Evolutionary conservation across 92 coral and sea anemone genomes (phyloP), one percentile per base, ranked within the genome.

Genomic region (Porites evermanni): DNA sequence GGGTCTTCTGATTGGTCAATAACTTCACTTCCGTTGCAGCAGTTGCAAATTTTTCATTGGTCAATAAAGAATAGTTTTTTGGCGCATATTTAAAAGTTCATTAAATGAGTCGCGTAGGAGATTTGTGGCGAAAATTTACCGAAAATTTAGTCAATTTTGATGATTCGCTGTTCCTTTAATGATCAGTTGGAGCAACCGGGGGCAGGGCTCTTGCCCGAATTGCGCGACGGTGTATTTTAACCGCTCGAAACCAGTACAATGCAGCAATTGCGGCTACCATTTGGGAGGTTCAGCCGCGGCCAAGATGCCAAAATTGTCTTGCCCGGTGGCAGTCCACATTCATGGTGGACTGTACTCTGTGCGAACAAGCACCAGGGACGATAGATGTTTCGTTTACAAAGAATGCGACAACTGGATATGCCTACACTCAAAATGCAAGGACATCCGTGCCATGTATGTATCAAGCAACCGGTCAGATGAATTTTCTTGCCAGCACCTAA

Each of bases 351-450:
- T 84, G 52, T 75, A 32, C 20, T 75, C 83, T 12, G 87, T 83
- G 24, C 24, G 47, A n/a, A 82, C 82, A 61, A 75, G 88, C 53
- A 8, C 83, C 12, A 75, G 70, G 60, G 82, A 84, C 21, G 88
- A 84, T 24, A 61, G 88, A 1, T 84, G 76, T 54, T 66, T 84
- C 8, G 83, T 84, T 14, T 67, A 60, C 52, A 64, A 8, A 61
- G 83, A 84, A 14, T 69, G 72, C 21, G 13, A 20, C 8, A 5
- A 23, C 23, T 26, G 14, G 21, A 82, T 83, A 5, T 83, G 80
- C 32, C 68, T 83, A 9, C 54, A 83, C 72, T 52, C 38, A 12
- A 21, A 72, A 29, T 83, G 87, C 80, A 83, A 61, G 67, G 64
- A 23, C 21, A 50, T 68, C 2, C 44, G 86, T 52, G 72, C 86